Base-by-base conservation (phyloP, 64 coral and sea anemone species). In the Dendronephthya gigantea region DNA sequence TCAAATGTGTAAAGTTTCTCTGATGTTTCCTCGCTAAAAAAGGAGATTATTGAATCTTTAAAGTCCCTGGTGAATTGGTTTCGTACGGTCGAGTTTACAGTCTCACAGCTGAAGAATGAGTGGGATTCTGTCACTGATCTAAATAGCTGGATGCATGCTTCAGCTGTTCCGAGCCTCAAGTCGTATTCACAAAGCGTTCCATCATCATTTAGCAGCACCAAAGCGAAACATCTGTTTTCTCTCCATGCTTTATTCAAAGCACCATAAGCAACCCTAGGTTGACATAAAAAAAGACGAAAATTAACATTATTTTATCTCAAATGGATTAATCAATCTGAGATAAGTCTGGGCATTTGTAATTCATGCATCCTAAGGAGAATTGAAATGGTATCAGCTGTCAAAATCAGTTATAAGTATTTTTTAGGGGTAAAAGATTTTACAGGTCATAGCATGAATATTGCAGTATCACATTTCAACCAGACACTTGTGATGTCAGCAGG, bases 1-100 rank as follows among this genome's bases (percentile, higher is more conserved):
- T 98, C 95, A 91, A 98, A 98, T 48, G 93, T 98, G 68, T 98
- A 98, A 38, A 93, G 93, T 65, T 93, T 93, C 49, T 98, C 95
- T 33, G 95, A 98, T 85, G 90, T 92, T 33, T 98, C 92, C 38
- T 98, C 95, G 43, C 89, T 90, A 86, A 98, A 98, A 4, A 98
- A 74, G 0, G 95, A 98, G 40, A 98, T 89, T 22, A 98, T 43
- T 0, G 90, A 90, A 74, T 98, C 95, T 43, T 76, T 98, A 45
- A 98, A 90, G 90, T 98, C 95, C 69, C 92, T 93, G 23, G 95
- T 98, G 86, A 91, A 98, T 52, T 98, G 95, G 27, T 85, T 84
- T 39, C 85, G 90, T 1, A 98, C 95, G 75, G 87, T 82, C 39
- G 82, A 91, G 7, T 92, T 90, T 36, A 98, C 95, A 72, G 95